Evolutionary conservation across 2,888 invertebrate genomes (phyloP).

Genomic region (Andrena bucephala): DNA sequence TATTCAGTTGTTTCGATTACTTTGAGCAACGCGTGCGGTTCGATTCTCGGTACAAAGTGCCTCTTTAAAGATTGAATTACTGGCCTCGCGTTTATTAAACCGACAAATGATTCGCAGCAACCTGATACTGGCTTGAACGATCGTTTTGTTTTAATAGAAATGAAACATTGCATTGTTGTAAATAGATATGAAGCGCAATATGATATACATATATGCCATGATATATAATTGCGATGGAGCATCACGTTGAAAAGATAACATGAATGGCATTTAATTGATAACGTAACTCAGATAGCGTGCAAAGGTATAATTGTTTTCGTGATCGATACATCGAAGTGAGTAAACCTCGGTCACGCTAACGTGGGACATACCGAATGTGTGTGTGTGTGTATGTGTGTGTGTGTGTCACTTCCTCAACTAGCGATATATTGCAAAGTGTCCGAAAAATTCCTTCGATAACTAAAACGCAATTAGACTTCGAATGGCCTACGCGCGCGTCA

Average conservation of each 20-base stretch:
- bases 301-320: constrained; percentile 24
- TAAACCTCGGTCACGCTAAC: constrained; percentile 77
- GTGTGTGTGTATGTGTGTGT: constrained; percentile 40
- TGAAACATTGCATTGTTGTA: constrained; percentile 10
- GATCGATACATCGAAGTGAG: constrained; percentile 41
- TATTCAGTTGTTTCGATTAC: background rate
- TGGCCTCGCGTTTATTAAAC: background rate
- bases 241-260: constrained; percentile 8
- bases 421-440: constrained; percentile 78
- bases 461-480: constrained; percentile 64
- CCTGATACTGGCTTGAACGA: background rate
- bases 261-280: background rate
- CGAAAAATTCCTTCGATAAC: constrained; percentile 76
- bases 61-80: background rate
- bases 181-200: constrained; percentile 27
- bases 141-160: background rate
- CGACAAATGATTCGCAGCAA: constrained; percentile 23
- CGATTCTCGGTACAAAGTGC: background rate
- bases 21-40: background rate
- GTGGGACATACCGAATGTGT: constrained; percentile 76
- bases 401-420: constrained; percentile 75
- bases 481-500: constrained; percentile 68
- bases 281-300: background rate
- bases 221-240: constrained; percentile 13
- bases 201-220: constrained; percentile 1